phyloP scores from a whole-genome alignment of 2,797 vertebrate genomes.

The Ctenosaura bakeri region DNA sequence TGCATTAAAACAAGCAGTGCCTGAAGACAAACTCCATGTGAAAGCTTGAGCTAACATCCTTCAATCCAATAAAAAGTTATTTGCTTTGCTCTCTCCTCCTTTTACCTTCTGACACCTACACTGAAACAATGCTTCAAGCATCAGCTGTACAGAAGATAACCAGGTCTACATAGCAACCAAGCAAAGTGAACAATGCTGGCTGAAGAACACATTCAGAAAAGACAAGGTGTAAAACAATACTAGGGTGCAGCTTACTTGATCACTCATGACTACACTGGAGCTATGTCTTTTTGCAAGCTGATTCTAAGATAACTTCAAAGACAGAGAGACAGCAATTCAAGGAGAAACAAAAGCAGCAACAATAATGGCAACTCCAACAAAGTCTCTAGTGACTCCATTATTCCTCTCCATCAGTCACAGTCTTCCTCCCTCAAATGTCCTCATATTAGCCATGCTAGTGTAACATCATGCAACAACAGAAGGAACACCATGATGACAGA shows the following conservation, averaged over 20 bases:
- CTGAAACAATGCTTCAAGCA: background rate
- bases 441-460: background rate
- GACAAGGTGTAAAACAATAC: background rate
- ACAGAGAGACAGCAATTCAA: background rate
- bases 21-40: background rate
- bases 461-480: background rate
- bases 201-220: background rate
- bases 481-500: background rate
- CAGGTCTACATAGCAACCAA: background rate
- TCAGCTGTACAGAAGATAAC: background rate
- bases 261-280: background rate
- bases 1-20: rapidly evolving
- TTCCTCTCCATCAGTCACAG: background rate
- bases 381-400: background rate
- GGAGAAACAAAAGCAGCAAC: background rate
- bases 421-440: background rate
- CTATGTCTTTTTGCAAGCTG: background rate
- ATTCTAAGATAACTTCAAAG: background rate
- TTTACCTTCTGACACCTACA: conserved; percentile 14
- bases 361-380: background rate
- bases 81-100: background rate
- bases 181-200: background rate
- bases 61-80: background rate
- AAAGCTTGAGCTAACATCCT: background rate
- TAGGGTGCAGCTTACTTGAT: background rate